Conservation (phyloP, 2,797 vertebrate species). For the Echeneis naucrates region DNA sequence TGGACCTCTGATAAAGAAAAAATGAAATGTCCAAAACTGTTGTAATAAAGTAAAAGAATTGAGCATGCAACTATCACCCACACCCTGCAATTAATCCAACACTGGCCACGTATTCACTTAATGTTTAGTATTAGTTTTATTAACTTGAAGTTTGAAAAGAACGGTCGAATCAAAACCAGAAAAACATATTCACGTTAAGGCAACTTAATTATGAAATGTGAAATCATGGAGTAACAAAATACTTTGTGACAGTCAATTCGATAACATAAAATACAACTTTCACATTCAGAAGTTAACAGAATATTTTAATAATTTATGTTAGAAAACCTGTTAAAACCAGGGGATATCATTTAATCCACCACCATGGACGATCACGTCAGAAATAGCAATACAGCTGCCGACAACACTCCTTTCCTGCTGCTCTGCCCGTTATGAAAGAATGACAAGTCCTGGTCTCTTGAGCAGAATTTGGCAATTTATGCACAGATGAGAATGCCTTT, state of each 20-base stretch:
- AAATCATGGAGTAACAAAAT: conserved; percentile 8
- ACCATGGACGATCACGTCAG: conserved; percentile 37
- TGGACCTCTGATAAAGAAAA: background rate
- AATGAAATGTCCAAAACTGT: background rate
- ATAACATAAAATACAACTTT: conserved; percentile 30
- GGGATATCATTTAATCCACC: conserved; percentile 53
- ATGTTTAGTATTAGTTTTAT: conserved; percentile 57
- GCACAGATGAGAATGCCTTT: conserved; percentile 24
- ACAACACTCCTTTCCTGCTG: conserved; percentile 10
- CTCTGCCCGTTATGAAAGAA: conserved; percentile 23
- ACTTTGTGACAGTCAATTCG: background rate
- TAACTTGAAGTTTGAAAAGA: conserved; percentile 40
- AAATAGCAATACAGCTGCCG: conserved; percentile 52
- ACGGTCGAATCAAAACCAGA: conserved; percentile 19
- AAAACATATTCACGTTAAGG: conserved; percentile 26
- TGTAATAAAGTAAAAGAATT: background rate
- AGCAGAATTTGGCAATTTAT: conserved; percentile 16
- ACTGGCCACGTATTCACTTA: background rate
- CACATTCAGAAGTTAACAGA: conserved; percentile 48
- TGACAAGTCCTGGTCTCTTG: conserved; percentile 20
- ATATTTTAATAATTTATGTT: conserved; percentile 67
- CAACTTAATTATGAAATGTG: conserved; percentile 19
- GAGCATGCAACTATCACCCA: background rate
- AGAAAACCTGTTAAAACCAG: conserved; percentile 74
- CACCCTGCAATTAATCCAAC: background rate